Base-by-base conservation (phyloP, 1,140 invertebrate genomes). In the Bactericera cockerelli region DNA sequence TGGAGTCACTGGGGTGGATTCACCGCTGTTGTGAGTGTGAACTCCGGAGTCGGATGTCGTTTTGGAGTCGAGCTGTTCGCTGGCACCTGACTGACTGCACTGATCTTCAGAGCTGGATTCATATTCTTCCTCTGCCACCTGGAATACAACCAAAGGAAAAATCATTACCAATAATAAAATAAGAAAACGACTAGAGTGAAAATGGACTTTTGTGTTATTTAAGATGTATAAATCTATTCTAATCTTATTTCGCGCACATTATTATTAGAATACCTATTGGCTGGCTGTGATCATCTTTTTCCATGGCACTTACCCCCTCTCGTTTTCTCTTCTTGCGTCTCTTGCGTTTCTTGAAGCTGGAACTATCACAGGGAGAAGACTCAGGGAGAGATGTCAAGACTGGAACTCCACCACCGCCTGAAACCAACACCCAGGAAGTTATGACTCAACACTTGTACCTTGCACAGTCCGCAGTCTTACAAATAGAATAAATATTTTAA, bases 41-140 rank as follows among this genome's bases (percentile, higher is more conserved):
- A 67, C 65, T 21, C 66, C 66, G 0, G 64, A 65, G 49, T 67
- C 66, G 2, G 66, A 67, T 8, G 65, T 65, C 11, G 65, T 65
- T 55, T 65, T 64, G 3, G 65, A 63, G 22, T 62, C 63, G n/a
- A 59, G 60, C 24, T 65, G 61, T 33, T 63, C 62, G 55, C 66
- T 65, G 14, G 64, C 66, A 6, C 65, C 65, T 1, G 65, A 66
- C 26, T 66, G 65, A 28, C 62, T 61, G 11, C 54, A 55, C 28
- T 65, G 63, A 31, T 67, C 66, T 58, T 64, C 62, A 21, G 59
- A 66, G 54, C 66, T 67, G 10, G 64, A 65, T 31, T 67, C 66
- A 26, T 64, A 65, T 13, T 64, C 65, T 38, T 65, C 66, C 19
- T 67, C 66, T 4, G 66, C 63, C 2, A 63, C 61, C 66, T 67